Evolutionary conservation across 2,888 invertebrate species (phyloP), one percentile per base, ranked within the genome.

Genomic region (Agrypnus murinus): DNA sequence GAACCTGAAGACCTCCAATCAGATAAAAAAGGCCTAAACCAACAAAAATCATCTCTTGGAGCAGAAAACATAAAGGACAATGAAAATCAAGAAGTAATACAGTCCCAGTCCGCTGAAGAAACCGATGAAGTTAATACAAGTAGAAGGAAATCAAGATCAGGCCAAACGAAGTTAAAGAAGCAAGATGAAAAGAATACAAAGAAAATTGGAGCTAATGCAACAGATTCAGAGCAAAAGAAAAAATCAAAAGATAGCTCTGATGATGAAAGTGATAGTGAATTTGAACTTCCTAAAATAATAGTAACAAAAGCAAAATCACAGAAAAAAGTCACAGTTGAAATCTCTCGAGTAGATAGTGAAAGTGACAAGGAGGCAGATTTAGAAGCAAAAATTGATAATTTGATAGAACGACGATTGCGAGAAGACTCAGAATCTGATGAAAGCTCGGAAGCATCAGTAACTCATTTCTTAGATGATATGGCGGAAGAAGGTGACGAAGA

Each of bases 401-500:
- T 57, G 5, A 36, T 57, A 36, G 57, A 34, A 36, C 9, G 36
- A 1, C 57, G 10, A 36, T 8, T 15, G 7, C 1, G 6, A 17
- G 46, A 57, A 4, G 46, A 45, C 6, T 57, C 46, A 25, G 14
- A n/a, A 14, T 25, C 36, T 36, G 53, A 53, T 55, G 63, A 62
- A 43, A 62, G 60, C 19, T n/a, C n/a, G n/a, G 25, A 25, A 2
- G 65, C 73, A 53, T 59, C 69, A 7, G 55, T 38, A 6, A 70
- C 69, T 40, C 65, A 73, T 46, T 78, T 78, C 63, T 55, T 84
- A 7, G 80, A 79, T 70, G 80, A 80, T 62, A 79, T 80, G 77
- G 85, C 84, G 10, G 81, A 81, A 65, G 85, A 85, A 80, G 84
- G 81, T 12, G 83, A 84, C 74, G 84, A 85, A 76, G 84, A 84